Conservation (phyloP, 2,113 vertebrate species). For the Suricata suricatta region DNA sequence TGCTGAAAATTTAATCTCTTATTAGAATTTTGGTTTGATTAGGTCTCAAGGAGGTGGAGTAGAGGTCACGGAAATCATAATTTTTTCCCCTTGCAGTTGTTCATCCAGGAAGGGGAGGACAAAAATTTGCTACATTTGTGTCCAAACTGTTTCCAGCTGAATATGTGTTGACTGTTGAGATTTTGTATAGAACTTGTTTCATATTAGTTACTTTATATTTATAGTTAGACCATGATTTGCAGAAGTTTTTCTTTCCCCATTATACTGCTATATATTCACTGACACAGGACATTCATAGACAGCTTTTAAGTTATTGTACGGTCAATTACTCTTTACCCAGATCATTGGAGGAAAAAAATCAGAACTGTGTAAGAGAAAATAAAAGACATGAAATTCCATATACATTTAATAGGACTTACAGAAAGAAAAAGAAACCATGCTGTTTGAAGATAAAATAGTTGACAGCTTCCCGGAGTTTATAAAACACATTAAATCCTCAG, state of each 20-base stretch:
- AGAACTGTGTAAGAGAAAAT: not conserved
- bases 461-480: not conserved
- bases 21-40: not conserved
- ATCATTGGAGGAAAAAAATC: not conserved
- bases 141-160: not conserved
- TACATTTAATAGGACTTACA: not conserved
- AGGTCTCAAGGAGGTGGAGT: not conserved
- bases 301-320: constrained; percentile 17
- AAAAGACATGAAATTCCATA: not conserved
- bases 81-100: not conserved
- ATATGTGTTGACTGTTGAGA: not conserved
- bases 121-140: not conserved
- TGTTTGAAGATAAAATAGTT: not conserved
- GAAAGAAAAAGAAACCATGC: not conserved
- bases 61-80: not conserved
- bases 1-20: not conserved
- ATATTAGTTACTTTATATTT: not conserved
- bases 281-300: not conserved
- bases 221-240: not conserved
- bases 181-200: not conserved
- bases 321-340: not conserved
- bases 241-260: not conserved
- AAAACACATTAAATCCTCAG: not conserved
- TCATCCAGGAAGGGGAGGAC: not conserved
- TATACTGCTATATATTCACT: not conserved